A percentile compares a stretch with the other conserved stretches of the same genome.
These are phyloP conservation scores for Teleiodes luculella DNA, from an alignment of 2,888 invertebrate species.

Conservation along the genomic window DNA sequence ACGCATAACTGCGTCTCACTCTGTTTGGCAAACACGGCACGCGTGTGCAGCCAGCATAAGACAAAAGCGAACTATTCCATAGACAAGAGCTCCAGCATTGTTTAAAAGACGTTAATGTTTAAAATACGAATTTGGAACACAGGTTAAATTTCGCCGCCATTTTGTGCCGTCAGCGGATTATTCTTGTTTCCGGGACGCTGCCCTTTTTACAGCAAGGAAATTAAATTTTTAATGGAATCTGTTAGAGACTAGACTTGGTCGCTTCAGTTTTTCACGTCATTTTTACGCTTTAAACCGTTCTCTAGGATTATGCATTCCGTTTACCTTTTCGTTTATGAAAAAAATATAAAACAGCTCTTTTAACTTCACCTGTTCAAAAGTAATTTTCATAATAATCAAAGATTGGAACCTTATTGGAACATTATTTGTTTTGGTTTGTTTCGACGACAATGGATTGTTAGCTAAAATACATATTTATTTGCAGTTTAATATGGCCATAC, in stretches of 20 bases:
- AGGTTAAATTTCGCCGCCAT: background rate
- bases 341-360: too few species aligned
- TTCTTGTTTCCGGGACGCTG: conserved; percentile 1
- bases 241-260: background rate
- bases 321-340: background rate
- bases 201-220: conserved; percentile 6
- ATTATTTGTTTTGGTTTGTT: too few species aligned
- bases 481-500: too few species aligned
- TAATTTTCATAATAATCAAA: too few species aligned
- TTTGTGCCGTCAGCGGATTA: conserved; percentile 8
- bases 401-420: too few species aligned
- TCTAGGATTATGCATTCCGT: background rate
- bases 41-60: too few species aligned
- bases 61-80: too few species aligned
- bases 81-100: background rate
- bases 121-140: background rate
- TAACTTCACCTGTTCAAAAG: too few species aligned
- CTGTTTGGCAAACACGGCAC: too few species aligned
- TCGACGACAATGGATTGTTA: too few species aligned
- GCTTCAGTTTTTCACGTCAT: background rate
- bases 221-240: conserved; percentile 13
- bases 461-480: too few species aligned
- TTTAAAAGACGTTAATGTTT: background rate
- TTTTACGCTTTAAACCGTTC: background rate
- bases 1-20: too few species aligned